These are phyloP conservation scores for Mesodorylaimus sp. DNA, from an alignment of 2,888 invertebrate genomes.

Conservation along the genomic window DNA sequence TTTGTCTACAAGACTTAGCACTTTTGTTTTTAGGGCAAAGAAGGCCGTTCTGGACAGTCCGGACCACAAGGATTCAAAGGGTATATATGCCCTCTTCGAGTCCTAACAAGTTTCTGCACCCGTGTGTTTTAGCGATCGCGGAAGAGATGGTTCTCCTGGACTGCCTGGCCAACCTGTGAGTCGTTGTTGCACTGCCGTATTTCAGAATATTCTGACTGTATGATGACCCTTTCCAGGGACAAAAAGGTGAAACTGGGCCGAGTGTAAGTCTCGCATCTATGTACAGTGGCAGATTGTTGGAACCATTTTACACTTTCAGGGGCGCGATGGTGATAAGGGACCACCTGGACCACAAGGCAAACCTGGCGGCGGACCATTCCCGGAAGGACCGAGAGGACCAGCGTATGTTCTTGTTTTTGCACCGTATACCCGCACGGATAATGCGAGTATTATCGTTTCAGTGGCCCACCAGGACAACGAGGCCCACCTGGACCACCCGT, in stretches of 20 bases:
- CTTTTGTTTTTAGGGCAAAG: conserved; percentile 3
- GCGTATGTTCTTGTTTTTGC: background rate
- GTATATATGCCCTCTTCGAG: no score
- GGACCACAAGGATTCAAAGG: conserved; percentile 33
- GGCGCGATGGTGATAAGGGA: conserved; percentile 9
- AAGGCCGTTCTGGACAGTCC: conserved; percentile 39
- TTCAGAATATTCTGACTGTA: no score
- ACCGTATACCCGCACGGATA: conserved; percentile 9
- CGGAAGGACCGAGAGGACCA: conserved; percentile 2
- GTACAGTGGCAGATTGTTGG: no score
- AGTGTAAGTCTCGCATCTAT: no score
- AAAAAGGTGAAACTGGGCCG: no score
- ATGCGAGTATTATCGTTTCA: conserved; percentile 23
- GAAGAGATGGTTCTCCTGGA: conserved; percentile 30
- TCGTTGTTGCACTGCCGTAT: no score
- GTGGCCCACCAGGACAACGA: conserved; percentile 24
- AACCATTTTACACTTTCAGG: conserved; percentile 10
- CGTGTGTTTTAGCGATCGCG: no score
- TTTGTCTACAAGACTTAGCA: no score
- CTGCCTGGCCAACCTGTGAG: conserved; percentile 21
- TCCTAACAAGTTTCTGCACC: no score
- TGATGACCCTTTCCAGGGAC: no score
- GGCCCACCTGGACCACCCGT: conserved; percentile 24
- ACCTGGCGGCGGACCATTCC: no score
- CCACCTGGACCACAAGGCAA: no score